Evolutionary conservation across 1,140 invertebrate species (phyloP), one percentile per base, ranked within the genome.

Genomic region (Philotrypesis tridentata): DNA sequence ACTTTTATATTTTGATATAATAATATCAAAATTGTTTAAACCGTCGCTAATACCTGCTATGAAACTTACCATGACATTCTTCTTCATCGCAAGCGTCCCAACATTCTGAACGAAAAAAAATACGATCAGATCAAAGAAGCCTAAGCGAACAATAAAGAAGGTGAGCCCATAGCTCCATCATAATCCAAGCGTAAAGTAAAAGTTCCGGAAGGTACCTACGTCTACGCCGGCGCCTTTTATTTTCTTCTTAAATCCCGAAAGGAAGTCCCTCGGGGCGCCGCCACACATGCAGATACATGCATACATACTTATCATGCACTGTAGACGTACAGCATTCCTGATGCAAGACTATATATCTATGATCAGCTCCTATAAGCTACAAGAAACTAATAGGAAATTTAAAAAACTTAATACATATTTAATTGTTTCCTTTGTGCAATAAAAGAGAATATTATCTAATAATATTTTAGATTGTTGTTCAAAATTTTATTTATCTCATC

Each of bases 391-490:
- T n/a, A n/a, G n/a, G n/a, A n/a, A n/a, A n/a, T n/a, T n/a, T n/a
- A n/a, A n/a, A n/a, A n/a, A n/a, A n/a, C n/a, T n/a, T n/a, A n/a
- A n/a, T n/a, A n/a, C n/a, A n/a, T n/a, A n/a, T n/a, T n/a, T n/a
- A n/a, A n/a, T n/a, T n/a, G n/a, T n/a, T n/a, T n/a, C n/a, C n/a
- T n/a, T 91, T 91, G 91, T 91, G 87, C 91, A 91, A 91, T 91
- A 91, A 91, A 91, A 91, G 80, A 90, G 88, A 90, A 88, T 90
- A 90, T 90, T 90, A 89, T 88, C 86, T 89, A 90, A 87, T 89
- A 88, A 89, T 68, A 82, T 81, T 65, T 75, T 63, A 67, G 40
- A 73, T 80, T 60, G 14, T 74, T 72, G 67, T 48, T 55, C 77
- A 11, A 68, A 27, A 6, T 70, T 63, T 71, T 75, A 29, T 71